Evolutionary conservation across 2,113 vertebrate genomes (phyloP).

Genomic region (Pogonocichla stellata): DNA sequence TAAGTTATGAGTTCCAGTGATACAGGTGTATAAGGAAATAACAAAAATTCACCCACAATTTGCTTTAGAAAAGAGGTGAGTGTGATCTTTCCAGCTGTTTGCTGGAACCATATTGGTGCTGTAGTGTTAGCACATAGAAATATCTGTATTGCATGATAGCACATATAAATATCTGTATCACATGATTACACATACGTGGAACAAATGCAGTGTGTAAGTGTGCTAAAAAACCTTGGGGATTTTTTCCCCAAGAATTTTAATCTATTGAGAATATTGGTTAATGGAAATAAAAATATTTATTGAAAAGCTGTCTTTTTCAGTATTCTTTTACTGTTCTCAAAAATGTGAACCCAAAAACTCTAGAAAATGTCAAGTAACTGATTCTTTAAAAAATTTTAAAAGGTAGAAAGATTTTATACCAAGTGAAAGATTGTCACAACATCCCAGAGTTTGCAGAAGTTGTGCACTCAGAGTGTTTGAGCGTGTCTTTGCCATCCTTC

Average conservation of each 20-base stretch:
- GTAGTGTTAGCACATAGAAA: neutral
- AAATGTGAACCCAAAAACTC: neutral
- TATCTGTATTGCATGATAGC: neutral
- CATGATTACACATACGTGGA: neutral
- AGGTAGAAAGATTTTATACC: neutral
- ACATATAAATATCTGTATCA: neutral
- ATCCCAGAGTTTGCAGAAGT: neutral
- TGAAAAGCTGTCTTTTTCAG: neutral
- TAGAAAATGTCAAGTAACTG: neutral
- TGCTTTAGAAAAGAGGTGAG: neutral
- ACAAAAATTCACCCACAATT: neutral
- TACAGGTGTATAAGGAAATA: neutral
- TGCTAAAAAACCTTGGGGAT: neutral
- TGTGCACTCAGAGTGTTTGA: neutral
- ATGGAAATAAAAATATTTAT: neutral
- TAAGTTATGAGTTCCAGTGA: neutral
- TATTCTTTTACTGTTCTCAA: neutral
- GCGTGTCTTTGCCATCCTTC: rapidly evolving
- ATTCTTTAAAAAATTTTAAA: neutral
- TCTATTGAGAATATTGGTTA: neutral
- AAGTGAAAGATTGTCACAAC: neutral
- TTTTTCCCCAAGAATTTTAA: neutral
- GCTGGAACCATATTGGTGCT: neutral
- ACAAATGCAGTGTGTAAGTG: neutral
- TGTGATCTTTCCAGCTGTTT: neutral